Evolutionary conservation across 2,113 vertebrate genomes (phyloP).

Genomic region (Varanus komodoensis): DNA sequence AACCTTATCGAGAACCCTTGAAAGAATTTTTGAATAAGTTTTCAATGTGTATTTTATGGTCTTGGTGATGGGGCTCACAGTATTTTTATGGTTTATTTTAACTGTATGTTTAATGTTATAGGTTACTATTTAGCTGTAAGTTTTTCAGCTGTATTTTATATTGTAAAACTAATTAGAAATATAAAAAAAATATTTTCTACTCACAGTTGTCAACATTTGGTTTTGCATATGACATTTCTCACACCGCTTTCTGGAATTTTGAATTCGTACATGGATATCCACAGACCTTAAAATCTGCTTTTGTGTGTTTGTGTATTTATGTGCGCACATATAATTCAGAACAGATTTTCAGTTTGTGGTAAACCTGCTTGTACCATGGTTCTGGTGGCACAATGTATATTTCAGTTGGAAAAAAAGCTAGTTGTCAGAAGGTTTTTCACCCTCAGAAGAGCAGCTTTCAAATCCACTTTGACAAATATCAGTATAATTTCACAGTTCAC

Average conservation of each 20-base stretch:
- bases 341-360: background rate
- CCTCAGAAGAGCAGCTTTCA: background rate
- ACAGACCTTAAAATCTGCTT: background rate
- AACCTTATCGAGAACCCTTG: no score
- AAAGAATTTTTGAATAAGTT: no score
- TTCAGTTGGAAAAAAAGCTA: no score
- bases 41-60: no score
- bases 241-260: background rate
- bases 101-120: no score
- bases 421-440: no score
- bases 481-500: background rate
- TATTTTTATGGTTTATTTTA: no score
- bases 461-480: background rate
- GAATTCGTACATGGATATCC: background rate
- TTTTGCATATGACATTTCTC: background rate
- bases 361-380: background rate
- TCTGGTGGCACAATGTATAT: background rate
- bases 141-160: no score
- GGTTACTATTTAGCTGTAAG: no score
- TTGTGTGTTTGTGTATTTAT: background rate
- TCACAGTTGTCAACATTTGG: background rate
- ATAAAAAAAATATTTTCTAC: background rate
- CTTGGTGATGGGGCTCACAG: no score
- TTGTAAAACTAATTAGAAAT: no score
- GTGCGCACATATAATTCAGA: background rate